Evolutionary conservation across 2,113 vertebrate genomes (phyloP).

Genomic region (Choloepus hoffmanni): DNA sequence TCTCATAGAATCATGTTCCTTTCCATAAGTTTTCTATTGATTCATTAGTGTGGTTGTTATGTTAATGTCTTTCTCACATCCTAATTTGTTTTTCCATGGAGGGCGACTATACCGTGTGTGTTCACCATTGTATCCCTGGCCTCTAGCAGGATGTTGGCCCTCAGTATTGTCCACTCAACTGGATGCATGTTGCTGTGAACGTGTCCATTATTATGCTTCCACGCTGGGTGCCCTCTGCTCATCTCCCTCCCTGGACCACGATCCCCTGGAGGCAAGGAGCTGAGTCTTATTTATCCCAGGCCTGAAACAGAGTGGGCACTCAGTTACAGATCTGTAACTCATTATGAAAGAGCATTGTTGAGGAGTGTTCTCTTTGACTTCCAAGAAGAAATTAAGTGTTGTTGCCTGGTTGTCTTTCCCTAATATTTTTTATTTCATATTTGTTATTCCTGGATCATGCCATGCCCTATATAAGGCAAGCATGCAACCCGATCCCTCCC

Average conservation of each 20-base stretch:
- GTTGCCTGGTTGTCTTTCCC: neutral
- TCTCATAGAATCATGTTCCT: neutral
- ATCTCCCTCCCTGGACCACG: neutral
- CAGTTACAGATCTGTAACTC: neutral
- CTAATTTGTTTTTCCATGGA: neutral
- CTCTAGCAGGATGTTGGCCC: neutral
- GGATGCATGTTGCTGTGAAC: accelerated
- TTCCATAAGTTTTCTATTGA: neutral
- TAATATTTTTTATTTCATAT: neutral
- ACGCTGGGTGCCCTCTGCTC: accelerated
- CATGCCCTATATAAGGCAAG: neutral
- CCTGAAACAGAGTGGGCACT: neutral
- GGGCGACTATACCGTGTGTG: neutral
- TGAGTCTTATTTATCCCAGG: neutral
- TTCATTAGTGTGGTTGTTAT: neutral
- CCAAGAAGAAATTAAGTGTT: neutral
- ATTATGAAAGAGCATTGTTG: neutral
- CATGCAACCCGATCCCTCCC: too few species aligned
- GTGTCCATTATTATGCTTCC: accelerated
- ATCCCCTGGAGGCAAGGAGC: neutral
- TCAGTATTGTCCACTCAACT: neutral
- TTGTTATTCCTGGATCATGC: neutral
- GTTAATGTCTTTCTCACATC: neutral
- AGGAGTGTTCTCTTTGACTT: slow-evolving; percentile 14
- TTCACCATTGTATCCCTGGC: neutral